Base-by-base conservation (phyloP, 2,113 vertebrate genomes). In the Mionectes macconnelli region DNA sequence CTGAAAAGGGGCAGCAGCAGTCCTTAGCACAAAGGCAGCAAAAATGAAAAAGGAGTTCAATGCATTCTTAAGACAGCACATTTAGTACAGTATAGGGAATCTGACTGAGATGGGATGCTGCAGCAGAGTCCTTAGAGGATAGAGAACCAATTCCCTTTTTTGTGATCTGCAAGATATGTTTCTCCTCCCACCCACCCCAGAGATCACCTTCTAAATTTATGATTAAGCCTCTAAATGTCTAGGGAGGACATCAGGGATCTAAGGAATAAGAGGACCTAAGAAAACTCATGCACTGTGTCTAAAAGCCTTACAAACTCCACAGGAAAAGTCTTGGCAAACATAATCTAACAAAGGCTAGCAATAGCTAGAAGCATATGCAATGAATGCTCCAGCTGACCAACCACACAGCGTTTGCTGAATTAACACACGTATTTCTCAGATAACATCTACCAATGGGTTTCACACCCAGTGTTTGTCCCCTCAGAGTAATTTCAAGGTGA, bases 1-100 rank as follows among this genome's bases (percentile, higher is more conserved):
- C 77, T 87, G 77, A 59, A 96, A 95, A 90, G 52, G 44, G 45
- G 30, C 67, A 89, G 70, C 67, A 88, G 22, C 25, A 68, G 57
- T 30, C 37, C 78, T 57, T 42, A 62, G 47, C 76, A 63, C 28
- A 91, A 92, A 87, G 45, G 40, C 87, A 80, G 31, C 25, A 85
- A 60, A 89, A 89, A 60, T 13, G 14, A 45, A 76, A 80, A 87
- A 64, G 35, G 9, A 62, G 9, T 14, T 74, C 33, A 24, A 18
- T 45, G 24, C 37, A 31, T 11, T 52, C 74, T 44, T 73, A 83
- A 49, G 37, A 45, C 8, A 63, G 5, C 13, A 64, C 49, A 84
- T 88, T 64, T 52, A 76, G n/a, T 81, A 35, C 12, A n/a, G 10
- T 18, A 39, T 39, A 14, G 44, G 40, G 21, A 89, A 78, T 60